Base-by-base conservation (phyloP, 2,113 vertebrate genomes). In the Epinephelus fuscoguttatus region DNA sequence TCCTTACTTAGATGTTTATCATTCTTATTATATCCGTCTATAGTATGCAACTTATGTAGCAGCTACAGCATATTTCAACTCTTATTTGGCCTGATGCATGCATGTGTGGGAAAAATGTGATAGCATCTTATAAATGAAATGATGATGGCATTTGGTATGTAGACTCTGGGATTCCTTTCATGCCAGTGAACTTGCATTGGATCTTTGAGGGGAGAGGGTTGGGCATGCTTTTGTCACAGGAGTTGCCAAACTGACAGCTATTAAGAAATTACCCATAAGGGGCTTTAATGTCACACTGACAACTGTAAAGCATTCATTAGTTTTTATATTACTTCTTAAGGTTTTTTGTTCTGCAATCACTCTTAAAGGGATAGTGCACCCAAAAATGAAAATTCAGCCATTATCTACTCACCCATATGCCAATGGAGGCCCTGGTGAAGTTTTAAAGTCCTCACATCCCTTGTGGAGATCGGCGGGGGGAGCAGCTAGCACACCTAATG, bases 1-100 rank as follows among this genome's bases (percentile, higher is more conserved):
- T 70, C 52, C 37, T 62, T 4, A 37, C 47, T 74, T 19, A 57
- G 27, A 76, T 47, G 40, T 69, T 86, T 70, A 81, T 84, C 86
- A 53, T 81, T 80, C 47, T 84, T 70, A 45, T 25, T 50, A 40
- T 47, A 55, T 27, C 49, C 18, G 13, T 81, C 33, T 75, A 25
- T 40, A 27, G 40, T n/a, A 27, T 25, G n/a, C 37, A 27, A 25
- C 25, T 14, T 21, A 61, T 68, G 25, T 27, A 37, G 21, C 14
- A 30, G 50, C 45, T 18, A 9, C 6, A 55, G 1, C 1, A 37
- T 49, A 40, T 47, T 62, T 25, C 6, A 50, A 6, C 40, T 10
- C 3, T 40, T 27, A n/a, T 66, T 14, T 86, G 18, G 33, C 27
- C 5, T 64, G 30, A 30, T 30, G 30, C 30, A 30, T 30, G 4